Evolutionary conservation across 2,797 vertebrate species (phyloP).

Genomic region (Australoheros facetus): DNA sequence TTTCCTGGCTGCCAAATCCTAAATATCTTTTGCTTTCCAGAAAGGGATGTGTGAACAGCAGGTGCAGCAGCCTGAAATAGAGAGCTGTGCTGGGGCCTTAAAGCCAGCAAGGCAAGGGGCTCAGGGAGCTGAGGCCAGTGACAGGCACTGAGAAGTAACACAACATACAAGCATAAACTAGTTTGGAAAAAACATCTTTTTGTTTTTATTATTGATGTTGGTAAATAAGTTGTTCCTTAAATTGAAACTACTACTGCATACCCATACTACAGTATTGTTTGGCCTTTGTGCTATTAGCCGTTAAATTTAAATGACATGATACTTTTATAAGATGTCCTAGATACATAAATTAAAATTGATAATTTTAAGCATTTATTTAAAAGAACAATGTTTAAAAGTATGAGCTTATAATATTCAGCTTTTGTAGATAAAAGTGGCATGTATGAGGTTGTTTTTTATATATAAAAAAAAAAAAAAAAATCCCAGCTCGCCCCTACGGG

Average conservation of each 20-base stretch:
- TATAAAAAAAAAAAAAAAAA: too few species aligned
- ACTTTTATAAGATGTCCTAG: neutral
- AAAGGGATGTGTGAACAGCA: constrained; percentile 76
- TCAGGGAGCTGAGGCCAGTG: constrained; percentile 34
- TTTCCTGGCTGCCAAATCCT: constrained; percentile 38
- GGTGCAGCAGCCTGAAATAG: constrained; percentile 82
- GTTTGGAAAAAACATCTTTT: constrained; percentile 10
- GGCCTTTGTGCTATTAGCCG: neutral
- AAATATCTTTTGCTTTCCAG: constrained; percentile 66
- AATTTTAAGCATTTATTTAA: neutral
- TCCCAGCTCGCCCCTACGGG: too few species aligned
- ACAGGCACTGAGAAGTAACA: constrained; percentile 37
- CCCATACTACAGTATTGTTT: neutral
- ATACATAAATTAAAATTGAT: neutral
- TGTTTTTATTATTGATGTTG: neutral
- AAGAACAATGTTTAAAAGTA: neutral
- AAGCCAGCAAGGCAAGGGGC: constrained; percentile 62
- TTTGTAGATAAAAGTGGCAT: neutral
- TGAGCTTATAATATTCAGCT: neutral
- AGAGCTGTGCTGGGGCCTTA: constrained; percentile 56
- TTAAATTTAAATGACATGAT: neutral
- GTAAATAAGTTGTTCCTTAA: neutral
- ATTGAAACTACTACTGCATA: neutral
- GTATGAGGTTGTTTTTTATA: too few species aligned
- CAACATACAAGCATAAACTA: constrained; percentile 33